phyloP scores from a whole-genome alignment of 1,140 invertebrate species.

The Polypedilum pembai region DNA sequence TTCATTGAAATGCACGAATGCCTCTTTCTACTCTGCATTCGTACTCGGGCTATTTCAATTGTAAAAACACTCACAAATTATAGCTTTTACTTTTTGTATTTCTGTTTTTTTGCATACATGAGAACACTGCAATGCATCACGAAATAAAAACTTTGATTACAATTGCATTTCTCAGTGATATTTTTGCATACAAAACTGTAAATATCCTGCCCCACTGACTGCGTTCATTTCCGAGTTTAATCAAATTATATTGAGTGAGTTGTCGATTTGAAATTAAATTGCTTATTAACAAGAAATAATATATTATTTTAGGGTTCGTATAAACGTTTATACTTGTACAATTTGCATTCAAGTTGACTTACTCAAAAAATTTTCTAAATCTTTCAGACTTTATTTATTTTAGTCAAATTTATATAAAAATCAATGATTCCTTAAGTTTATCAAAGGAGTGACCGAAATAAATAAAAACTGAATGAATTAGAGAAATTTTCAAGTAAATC shows the following conservation, averaged over 20 bases:
- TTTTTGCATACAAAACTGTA: not conserved
- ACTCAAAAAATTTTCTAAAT: too few relatives aligned
- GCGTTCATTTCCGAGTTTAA: not conserved
- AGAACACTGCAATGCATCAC: not conserved
- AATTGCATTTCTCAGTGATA: not conserved
- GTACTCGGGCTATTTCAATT: conserved; percentile 10
- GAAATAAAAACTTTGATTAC: conserved; percentile 6
- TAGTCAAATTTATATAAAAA: too few relatives aligned
- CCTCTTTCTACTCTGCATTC: not conserved
- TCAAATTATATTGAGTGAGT: not conserved
- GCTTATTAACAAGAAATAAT: too few relatives aligned
- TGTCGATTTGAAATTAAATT: too few relatives aligned
- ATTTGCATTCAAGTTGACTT: too few relatives aligned
- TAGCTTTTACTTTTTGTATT: not conserved
- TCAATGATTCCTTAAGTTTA: too few relatives aligned
- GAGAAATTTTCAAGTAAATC: too few relatives aligned
- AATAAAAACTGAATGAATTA: too few relatives aligned
- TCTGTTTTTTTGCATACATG: conserved; percentile 14
- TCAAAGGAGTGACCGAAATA: too few relatives aligned
- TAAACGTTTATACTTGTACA: too few relatives aligned
- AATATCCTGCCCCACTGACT: not conserved
- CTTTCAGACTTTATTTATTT: too few relatives aligned
- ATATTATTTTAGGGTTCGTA: too few relatives aligned
- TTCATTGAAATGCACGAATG: conserved; percentile 20
- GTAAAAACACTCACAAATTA: conserved; percentile 25